Percentiles rank a stretch among this genome's conserved stretches.
These are phyloP conservation scores for Laothoe populi DNA, from an alignment of 2,888 invertebrate genomes.

Conservation along the genomic window DNA sequence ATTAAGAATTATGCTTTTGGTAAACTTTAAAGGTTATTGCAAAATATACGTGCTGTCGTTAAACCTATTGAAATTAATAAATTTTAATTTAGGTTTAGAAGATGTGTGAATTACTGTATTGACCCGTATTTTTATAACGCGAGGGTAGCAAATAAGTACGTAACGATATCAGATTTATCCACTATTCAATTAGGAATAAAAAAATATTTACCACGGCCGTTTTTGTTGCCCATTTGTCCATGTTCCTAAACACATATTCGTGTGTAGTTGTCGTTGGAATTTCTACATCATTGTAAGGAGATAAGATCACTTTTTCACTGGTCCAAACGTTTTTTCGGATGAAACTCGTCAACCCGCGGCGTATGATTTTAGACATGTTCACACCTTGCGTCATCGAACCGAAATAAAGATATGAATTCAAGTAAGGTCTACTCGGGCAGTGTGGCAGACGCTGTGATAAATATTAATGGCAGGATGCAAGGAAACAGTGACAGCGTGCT, in stretches of 20 bases:
- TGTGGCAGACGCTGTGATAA: not conserved
- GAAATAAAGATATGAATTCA: not conserved
- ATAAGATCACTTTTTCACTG: conserved; percentile 58
- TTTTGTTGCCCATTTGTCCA: conserved; percentile 85
- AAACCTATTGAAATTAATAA: too few species aligned
- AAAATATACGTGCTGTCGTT: too few species aligned
- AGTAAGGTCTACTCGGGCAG: not conserved
- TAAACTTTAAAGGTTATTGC: too few species aligned
- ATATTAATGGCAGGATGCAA: not conserved
- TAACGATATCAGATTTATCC: too few species aligned
- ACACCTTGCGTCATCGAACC: not conserved
- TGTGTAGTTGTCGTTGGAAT: conserved; percentile 79
- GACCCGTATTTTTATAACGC: too few species aligned
- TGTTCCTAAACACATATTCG: conserved; percentile 83
- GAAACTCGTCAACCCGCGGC: conserved; percentile 35
- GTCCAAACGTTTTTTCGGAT: conserved; percentile 54
- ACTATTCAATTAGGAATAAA: too few species aligned
- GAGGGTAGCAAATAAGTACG: too few species aligned
- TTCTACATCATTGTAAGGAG: conserved; percentile 70
- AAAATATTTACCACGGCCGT: conserved; percentile 72
- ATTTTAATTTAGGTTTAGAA: too few species aligned
- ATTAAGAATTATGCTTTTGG: too few species aligned
- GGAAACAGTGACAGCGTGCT: too few species aligned
- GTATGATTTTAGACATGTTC: conserved; percentile 20
- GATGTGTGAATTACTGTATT: too few species aligned